Evolutionary conservation across 2,113 vertebrate species (phyloP), one percentile per base, ranked within the genome.

Genomic region (Nannospalax galili): DNA sequence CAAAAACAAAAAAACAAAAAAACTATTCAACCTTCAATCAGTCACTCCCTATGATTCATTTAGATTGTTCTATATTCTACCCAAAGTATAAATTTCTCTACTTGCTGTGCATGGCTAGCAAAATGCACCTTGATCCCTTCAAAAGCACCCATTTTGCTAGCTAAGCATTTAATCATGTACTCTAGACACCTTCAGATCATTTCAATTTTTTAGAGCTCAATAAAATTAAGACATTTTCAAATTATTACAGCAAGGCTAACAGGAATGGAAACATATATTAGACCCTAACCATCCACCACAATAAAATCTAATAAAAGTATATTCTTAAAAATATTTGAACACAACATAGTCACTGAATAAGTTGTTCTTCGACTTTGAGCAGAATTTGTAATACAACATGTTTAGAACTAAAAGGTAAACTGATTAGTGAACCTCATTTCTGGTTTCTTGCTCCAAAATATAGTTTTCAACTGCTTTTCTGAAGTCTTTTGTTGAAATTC

Each of bases 361-460:
- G 64, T 62, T 69, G 14, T 79, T 80, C 64, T 82, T 48, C 64
- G 45, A 77, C 45, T 74, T 32, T 73, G 8, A 24, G 26, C 5
- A 24, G 40, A 93, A 91, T 79, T 82, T 58, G 1, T 91, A 73
- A 77, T 0, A 45, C 1, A 48, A 88, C 28, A 9, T 90, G 24
- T 84, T 86, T 75, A 35, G 17, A 84, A 62, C 5, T 52, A 58
- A 94, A 79, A 35, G n/a, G 74, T 30, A 84, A 78, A 85, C 40
- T 81, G 4, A 4, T 92, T 84, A 30, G 22, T 37, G 28, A 22
- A n/a, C 77, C 2, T 64, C 48, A 37, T 22, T 70, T 90, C 35
- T 20, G 1, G 80, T 79, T 65, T 48, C 40, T 2, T 77, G 24
- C 42, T 82, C 67, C 12, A 45, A 75, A 60, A 26, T 95, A 2